Base-by-base conservation (phyloP, 2,113 vertebrate genomes). In the Phalacrocorax aristotelis region DNA sequence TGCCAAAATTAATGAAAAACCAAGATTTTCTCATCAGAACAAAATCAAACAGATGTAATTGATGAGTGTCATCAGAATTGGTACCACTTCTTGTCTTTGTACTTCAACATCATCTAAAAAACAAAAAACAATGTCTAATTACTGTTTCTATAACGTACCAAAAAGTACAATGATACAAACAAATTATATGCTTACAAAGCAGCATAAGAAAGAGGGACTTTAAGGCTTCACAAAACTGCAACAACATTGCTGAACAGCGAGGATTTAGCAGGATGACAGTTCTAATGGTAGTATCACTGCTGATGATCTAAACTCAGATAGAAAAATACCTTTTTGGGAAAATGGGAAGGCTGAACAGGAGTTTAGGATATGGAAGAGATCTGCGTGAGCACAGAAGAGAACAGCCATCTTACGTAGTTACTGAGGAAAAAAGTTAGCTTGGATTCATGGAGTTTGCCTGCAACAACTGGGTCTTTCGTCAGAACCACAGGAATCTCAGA, bases 61-160 rank as follows among this genome's bases (percentile, higher is more conserved):
- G 83, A 97, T 95, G 96, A 92, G 72, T 62, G 16, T 92, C 88
- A 98, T 99, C 99, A 99, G 99, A 99, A 99, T 96, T 99, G 99
- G 98, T 99, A 99, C 99, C 99, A 99, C 96, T 99, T 99, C 97
- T 99, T 99, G 98, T 99, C 99, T 98, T 99, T 99, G 98, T 99
- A 99, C 98, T 99, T 99, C 97, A 99, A 96, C 99, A 99, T 99
- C 99, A 99, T 99, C 99, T 99, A 96, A 66, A 98, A 87, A 74
- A 48, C 75, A 81, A 70, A 36, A 65, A 18, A 7, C 16, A 89
- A 90, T 48, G 48, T 95, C 15, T 62, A 57, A 71, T 91, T 93
- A 95, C 25, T 78, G 5, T 72, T 85, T 72, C 23, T 49, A 13
- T 57, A 68, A 64, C 2, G 6, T 34, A 72, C 19, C 34, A 48